Evolutionary conservation across 1,140 invertebrate genomes (phyloP), one percentile per base, ranked within the genome.

Genomic region (Dufourea novaeangliae): DNA sequence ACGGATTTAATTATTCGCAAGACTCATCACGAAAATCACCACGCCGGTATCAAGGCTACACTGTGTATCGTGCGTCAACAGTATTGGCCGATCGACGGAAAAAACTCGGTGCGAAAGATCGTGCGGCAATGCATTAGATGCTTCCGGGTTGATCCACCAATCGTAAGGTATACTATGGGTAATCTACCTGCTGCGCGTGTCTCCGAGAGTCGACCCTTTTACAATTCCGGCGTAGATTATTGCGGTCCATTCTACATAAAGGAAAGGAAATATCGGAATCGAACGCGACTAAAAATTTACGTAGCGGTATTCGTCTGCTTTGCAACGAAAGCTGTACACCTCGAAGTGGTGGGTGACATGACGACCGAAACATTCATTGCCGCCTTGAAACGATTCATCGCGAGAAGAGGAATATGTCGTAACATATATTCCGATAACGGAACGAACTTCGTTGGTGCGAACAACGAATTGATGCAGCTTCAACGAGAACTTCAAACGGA

Each of bases 391-490:
- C 37, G 72, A 5, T 59, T 75, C 2, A 46, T 67, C 0, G 12
- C 61, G 12, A 29, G 50, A 14, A 52, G 34, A 41, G 61, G 71
- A 2, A 64, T n/a, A 1, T 8, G n/a, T 11, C 22, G 20, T 0
- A 14, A 50, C 7, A 25, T 71, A 2, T 61, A 61, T 11, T 71
- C 69, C 0, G 57, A 71, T 10, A 71, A 71, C 6, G 68, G 54
- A 1, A 59, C 5, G 6, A 70, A 44, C 7, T 62, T 63, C 20
- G 29, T 63, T 1, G 46, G 71, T 20, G 61, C 71, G 0, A 27
- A 64, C 2, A 32, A 61, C 17, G 59, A 39, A 25, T 17, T 73
- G 2, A 29, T 3, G n/a, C 11, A 57, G 4, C 7, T 37, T 61
- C 57, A 20, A 1, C 5, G 14, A 57, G 5, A 32, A 7, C 20